These are phyloP conservation scores for Entomyzon cyanotis DNA, from an alignment of 2,113 vertebrate genomes.

Conservation along the genomic window DNA sequence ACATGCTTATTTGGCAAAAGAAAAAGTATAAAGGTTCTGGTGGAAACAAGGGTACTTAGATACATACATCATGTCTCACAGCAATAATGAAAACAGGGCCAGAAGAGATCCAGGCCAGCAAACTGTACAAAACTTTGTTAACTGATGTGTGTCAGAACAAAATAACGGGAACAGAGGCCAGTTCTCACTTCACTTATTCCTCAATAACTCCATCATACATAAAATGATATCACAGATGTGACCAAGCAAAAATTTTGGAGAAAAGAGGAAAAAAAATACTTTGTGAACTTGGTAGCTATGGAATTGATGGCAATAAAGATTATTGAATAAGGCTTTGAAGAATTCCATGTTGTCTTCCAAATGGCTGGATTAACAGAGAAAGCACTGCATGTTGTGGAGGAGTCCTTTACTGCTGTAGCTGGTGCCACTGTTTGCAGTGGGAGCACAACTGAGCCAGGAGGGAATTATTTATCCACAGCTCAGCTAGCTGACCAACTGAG, in stretches of 20 bases:
- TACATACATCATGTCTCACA: not conserved
- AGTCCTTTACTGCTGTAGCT: not conserved
- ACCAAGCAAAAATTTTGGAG: not conserved
- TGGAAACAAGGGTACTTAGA: not conserved
- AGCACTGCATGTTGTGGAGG: not conserved
- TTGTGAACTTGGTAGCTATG: not conserved
- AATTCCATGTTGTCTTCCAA: not conserved
- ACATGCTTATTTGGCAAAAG: not conserved
- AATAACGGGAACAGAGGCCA: not conserved
- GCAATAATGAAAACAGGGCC: not conserved
- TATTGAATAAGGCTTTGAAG: not conserved
- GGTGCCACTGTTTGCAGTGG: not conserved
- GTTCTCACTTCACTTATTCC: not conserved
- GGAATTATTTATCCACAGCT: not conserved
- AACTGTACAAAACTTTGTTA: not conserved
- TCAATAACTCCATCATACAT: not conserved
- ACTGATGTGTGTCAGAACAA: not conserved
- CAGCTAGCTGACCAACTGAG: not conserved
- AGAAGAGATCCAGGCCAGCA: not conserved
- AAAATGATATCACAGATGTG: not conserved
- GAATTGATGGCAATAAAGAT: not conserved
- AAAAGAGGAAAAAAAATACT: not conserved
- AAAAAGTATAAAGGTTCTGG: not conserved
- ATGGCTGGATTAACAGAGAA: not conserved
- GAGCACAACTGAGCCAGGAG: not conserved